phyloP scores from a whole-genome alignment of 2,888 invertebrate genomes.

The Lumbricus terrestris region DNA sequence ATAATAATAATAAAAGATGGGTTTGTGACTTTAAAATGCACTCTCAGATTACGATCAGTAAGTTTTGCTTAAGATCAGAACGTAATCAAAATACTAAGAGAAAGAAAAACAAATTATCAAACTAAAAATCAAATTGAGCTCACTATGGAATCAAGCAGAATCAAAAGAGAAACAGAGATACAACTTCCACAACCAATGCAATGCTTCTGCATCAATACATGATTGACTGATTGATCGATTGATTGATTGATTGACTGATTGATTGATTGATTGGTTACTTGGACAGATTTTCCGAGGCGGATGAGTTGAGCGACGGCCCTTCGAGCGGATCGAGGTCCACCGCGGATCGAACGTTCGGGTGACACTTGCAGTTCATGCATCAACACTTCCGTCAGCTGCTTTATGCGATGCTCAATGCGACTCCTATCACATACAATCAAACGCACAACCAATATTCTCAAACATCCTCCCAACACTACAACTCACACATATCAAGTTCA shows the following conservation, averaged over 20 bases:
- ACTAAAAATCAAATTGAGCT: neutral
- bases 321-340: slow-evolving; percentile 78
- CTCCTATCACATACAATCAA: slow-evolving; percentile 44
- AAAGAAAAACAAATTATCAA: neutral
- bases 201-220: too few species aligned
- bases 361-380: slow-evolving; percentile 84
- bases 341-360: slow-evolving; percentile 85
- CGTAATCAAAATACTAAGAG: neutral
- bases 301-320: slow-evolving; percentile 82
- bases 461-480: too few species aligned
- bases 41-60: neutral
- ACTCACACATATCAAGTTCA: too few species aligned
- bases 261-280: too few species aligned
- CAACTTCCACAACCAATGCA: too few species aligned
- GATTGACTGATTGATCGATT: too few species aligned
- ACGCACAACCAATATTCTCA: neutral
- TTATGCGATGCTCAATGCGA: slow-evolving; percentile 55
- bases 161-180: too few species aligned
- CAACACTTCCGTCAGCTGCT: slow-evolving; percentile 77
- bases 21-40: neutral
- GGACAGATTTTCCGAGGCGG: slow-evolving; percentile 70
- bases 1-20: neutral
- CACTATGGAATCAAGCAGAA: too few species aligned
- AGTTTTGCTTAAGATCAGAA: neutral
- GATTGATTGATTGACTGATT: too few species aligned